Conservation (phyloP, 23 tunicate genomes). For the Aplidium turbinatum region DNA sequence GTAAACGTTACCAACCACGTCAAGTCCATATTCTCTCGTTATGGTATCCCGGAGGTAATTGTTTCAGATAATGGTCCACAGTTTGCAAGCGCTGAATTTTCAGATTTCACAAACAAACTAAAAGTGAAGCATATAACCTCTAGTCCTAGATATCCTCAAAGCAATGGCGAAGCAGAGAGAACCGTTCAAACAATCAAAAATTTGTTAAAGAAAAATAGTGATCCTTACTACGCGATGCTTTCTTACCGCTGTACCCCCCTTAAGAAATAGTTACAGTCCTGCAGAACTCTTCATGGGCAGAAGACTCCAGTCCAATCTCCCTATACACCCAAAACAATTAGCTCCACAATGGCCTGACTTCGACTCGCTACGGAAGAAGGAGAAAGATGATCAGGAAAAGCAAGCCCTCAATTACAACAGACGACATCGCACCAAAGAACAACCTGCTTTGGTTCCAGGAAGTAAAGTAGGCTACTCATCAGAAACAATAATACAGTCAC, state of each 20-base stretch:
- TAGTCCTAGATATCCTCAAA: conserved; percentile 31
- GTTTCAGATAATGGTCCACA: conserved; percentile 23
- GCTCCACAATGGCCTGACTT: no score
- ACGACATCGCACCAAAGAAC: background rate
- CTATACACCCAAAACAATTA: background rate
- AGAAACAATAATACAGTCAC: background rate
- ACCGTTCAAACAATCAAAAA: conserved; percentile 34
- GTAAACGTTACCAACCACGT: conserved; percentile 4
- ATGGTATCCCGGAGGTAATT: background rate
- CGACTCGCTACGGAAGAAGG: no score
- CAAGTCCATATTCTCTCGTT: conserved; percentile 23
- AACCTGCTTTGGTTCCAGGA: background rate
- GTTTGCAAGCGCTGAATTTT: background rate
- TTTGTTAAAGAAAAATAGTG: conserved; percentile 8
- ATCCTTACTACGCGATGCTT: background rate
- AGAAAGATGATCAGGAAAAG: background rate
- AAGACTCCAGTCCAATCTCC: background rate
- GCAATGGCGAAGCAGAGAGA: conserved; percentile 42
- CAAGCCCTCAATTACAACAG: background rate
- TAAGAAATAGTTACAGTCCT: conserved; percentile 21
- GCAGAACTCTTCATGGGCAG: conserved; percentile 27
- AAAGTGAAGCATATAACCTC: background rate
- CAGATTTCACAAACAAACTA: background rate
- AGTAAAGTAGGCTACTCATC: background rate
- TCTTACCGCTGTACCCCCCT: background rate